Evolutionary conservation across 2,113 vertebrate genomes (phyloP).

Genomic region (Aviceda subcristata): DNA sequence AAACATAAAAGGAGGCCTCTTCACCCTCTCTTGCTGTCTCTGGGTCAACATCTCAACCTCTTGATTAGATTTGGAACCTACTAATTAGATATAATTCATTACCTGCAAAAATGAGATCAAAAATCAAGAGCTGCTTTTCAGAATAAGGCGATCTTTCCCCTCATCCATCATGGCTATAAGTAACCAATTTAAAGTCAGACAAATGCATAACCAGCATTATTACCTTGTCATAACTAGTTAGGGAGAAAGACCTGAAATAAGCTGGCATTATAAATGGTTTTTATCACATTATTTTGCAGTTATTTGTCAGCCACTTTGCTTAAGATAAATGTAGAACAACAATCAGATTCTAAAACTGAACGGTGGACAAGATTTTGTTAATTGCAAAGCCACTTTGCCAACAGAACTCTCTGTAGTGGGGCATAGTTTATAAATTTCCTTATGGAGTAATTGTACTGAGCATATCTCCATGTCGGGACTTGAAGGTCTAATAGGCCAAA

Average conservation of each 20-base stretch:
- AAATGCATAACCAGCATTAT: slow-evolving; percentile 92
- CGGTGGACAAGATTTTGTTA: slow-evolving; percentile 67
- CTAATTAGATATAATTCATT: slow-evolving; percentile 99
- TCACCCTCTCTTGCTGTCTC: slow-evolving; percentile 61
- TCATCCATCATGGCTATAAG: slow-evolving; percentile 99
- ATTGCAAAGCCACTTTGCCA: slow-evolving; percentile 33
- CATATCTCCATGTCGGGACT: background rate
- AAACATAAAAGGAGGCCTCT: slow-evolving; percentile 13
- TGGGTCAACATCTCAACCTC: slow-evolving; percentile 89
- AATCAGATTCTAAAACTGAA: slow-evolving; percentile 85
- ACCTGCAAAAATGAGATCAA: slow-evolving; percentile 91
- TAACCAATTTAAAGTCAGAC: slow-evolving; percentile 98
- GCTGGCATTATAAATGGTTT: slow-evolving; percentile 89
- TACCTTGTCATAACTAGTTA: slow-evolving; percentile 99
- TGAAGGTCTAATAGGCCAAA: background rate
- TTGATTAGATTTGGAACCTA: slow-evolving; percentile 92
- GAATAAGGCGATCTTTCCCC: slow-evolving; percentile 87
- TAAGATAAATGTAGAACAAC: slow-evolving; percentile 92
- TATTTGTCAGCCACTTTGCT: slow-evolving; percentile 95
- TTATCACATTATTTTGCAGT: slow-evolving; percentile 97
- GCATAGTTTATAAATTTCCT: background rate
- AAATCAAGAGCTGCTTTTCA: slow-evolving; percentile 93
- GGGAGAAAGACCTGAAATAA: slow-evolving; percentile 85
- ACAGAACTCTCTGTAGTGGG: background rate
- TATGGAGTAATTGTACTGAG: background rate